Base-by-base conservation (phyloP, 2,797 vertebrate genomes). In the Poecilia gillii region DNA sequence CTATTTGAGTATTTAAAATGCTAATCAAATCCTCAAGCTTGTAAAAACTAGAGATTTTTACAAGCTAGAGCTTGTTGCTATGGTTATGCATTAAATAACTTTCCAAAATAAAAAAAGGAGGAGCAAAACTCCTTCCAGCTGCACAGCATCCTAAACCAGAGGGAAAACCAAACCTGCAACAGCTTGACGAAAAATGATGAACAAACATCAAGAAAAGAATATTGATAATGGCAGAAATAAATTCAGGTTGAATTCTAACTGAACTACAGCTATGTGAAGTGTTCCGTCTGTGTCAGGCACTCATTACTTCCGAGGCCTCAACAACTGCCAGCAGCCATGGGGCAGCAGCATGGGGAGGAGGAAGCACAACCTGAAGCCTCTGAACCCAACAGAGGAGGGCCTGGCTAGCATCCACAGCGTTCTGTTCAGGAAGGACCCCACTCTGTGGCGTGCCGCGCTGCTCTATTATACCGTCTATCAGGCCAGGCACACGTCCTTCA, bases 341-440 rank as follows among this genome's bases (percentile, higher is more conserved):
- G 94, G 94, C 93, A 97, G 90, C 81, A 92, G 94, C 78, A 89
- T 64, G 0, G 97, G 96, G 2, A 95, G 98, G 28, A 96, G 91
- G 79, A 97, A 94, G 79, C 95, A 96, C 0, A 95, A 95, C 31
- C 94, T 99, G 68, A 96, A 96, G 78, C 97, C 98, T 11, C 93
- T 97, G 81, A 99, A 99, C 84, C 98, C 98, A 45, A 99, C 98
- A 0, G 98, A 99, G 87, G 98, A 99, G 88, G 98, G 98, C 0
- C 94, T 99, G 74, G 98, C 98, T 0, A 99, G 98, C 90, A 97
- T 99, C 81, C 98, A 99, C 90, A 98, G 97, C 0, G 98, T 99
- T 43, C 94, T 99, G 39, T 97, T 97, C 89, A 96, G 97, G 84
- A 97, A 95, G 77, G 98, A 99, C 92, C 98, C 98, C 45, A 96